Evolutionary conservation across 2,113 vertebrate species (phyloP).

Genomic region (Todiramphus chloris): DNA sequence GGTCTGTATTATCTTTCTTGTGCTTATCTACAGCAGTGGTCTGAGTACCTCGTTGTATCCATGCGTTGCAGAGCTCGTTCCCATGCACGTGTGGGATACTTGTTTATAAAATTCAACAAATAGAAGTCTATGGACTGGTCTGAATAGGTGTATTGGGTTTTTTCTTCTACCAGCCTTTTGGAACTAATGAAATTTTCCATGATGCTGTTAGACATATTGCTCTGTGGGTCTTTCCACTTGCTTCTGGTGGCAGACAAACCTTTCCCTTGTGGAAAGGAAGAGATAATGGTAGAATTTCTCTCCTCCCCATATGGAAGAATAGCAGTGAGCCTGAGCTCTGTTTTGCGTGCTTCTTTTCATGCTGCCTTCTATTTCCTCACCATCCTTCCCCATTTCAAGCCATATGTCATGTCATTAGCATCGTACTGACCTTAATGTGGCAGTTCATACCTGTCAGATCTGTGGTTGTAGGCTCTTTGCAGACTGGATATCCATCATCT

Average conservation of each 20-base stretch:
- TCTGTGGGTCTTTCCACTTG: background rate
- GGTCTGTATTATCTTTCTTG: background rate
- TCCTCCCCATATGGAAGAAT: background rate
- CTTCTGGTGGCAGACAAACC: background rate
- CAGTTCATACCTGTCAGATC: conserved; percentile 36
- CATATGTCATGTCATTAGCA: background rate
- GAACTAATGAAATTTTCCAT: background rate
- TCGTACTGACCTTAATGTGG: background rate
- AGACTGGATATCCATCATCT: conserved; percentile 32
- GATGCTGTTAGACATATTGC: background rate
- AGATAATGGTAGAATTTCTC: background rate
- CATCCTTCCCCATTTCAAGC: background rate
- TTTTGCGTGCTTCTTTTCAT: accelerated
- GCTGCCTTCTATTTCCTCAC: background rate
- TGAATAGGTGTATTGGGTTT: background rate
- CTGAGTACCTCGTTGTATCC: background rate
- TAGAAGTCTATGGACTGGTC: background rate
- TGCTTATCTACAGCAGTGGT: accelerated
- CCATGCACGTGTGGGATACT: background rate
- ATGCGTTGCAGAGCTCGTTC: background rate
- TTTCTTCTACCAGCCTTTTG: background rate
- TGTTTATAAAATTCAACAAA: background rate
- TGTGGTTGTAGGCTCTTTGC: background rate
- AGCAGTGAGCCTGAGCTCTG: background rate
- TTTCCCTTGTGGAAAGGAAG: background rate